Evolutionary conservation across 2,113 vertebrate genomes (phyloP).

Genomic region (Leptodactylus fuscus): DNA sequence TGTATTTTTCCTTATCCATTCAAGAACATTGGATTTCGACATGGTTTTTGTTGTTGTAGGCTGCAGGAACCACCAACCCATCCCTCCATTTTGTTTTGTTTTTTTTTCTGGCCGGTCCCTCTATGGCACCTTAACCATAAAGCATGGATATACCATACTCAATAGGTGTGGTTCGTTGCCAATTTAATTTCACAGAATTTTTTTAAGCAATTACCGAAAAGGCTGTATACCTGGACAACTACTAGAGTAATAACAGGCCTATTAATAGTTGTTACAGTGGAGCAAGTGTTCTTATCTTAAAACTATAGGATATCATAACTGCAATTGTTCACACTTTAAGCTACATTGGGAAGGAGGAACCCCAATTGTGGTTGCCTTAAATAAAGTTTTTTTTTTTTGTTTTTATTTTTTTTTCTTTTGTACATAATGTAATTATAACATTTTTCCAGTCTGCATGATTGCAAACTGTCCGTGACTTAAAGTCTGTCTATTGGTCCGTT

Average conservation of each 20-base stretch:
- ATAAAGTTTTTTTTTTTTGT: slow-evolving; percentile 75
- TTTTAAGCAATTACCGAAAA: neutral
- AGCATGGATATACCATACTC: neutral
- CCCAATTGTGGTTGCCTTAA: slow-evolving; percentile 90
- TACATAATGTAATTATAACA: slow-evolving; percentile 93
- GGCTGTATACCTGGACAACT: neutral
- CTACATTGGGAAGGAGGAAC: slow-evolving; percentile 79
- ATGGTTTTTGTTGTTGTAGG: neutral
- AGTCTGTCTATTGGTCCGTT: slow-evolving; percentile 78
- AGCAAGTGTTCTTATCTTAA: slow-evolving; percentile 82
- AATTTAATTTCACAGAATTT: neutral
- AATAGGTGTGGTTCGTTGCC: neutral
- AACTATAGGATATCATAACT: slow-evolving; percentile 77
- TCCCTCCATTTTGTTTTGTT: neutral
- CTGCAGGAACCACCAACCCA: neutral
- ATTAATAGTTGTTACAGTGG: slow-evolving; percentile 58
- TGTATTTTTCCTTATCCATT: neutral
- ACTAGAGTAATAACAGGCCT: neutral
- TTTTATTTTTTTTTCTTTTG: slow-evolving; percentile 87
- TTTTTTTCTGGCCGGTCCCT: neutral
- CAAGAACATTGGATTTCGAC: neutral
- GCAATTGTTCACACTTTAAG: slow-evolving; percentile 72
- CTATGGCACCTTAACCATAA: neutral
- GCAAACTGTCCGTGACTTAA: slow-evolving; percentile 86
- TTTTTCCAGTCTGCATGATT: slow-evolving; percentile 87